Conservation (phyloP, 2,888 invertebrate genomes). For the Drosophila siamana region DNA sequence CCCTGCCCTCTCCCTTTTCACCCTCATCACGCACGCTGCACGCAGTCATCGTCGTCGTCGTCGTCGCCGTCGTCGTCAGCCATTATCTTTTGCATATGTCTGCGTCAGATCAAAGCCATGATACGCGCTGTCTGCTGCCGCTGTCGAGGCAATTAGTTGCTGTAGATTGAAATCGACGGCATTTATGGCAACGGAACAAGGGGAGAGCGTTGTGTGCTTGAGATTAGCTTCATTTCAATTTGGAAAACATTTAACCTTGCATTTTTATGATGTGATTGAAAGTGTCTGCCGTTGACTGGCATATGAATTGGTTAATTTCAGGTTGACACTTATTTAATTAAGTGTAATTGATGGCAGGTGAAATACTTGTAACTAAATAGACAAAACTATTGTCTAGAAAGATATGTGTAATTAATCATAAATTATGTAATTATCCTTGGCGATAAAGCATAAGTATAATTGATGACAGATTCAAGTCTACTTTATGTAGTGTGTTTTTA, state of each 20-base stretch:
- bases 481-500: no score
- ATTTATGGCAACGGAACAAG: constrained; percentile 17
- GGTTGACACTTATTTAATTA: no score
- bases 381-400: no score
- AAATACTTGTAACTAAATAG: no score
- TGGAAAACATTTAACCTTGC: not conserved
- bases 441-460: no score
- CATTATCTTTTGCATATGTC: constrained; percentile 33
- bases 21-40: not conserved
- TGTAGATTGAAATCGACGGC: constrained; percentile 9
- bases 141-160: constrained; percentile 40
- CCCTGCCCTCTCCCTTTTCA: not conserved
- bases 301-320: no score
- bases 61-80: not conserved
- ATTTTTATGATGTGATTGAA: no score
- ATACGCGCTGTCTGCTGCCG: constrained; percentile 12
- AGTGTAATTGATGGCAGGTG: no score
- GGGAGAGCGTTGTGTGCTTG: not conserved
- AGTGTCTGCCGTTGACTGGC: no score
- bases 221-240: constrained; percentile 1
- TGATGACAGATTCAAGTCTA: no score
- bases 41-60: not conserved
- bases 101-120: constrained; percentile 63
- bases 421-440: no score
- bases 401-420: not conserved